Evolutionary conservation across 2,888 invertebrate species (phyloP).

Genomic region (Lasioglossum morio): DNA sequence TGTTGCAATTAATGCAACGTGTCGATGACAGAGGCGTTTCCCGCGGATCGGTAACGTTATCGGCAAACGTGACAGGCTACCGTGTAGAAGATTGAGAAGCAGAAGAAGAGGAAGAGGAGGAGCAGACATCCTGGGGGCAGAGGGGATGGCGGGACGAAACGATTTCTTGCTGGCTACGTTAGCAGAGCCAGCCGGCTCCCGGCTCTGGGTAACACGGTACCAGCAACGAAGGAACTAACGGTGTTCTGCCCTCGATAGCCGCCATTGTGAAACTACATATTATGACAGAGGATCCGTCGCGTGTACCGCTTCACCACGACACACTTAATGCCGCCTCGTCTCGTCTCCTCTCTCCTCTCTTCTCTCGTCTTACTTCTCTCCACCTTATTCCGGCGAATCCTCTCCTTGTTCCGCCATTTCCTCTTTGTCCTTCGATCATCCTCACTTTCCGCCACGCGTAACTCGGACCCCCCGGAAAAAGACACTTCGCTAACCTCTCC

Average conservation of each 20-base stretch:
- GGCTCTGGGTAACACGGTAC: conserved; percentile 79
- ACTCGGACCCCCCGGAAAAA: background rate
- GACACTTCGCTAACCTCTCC: background rate
- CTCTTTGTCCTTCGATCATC: background rate
- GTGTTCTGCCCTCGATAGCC: conserved; percentile 82
- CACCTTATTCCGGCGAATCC: conserved; percentile 56
- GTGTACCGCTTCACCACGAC: conserved; percentile 80
- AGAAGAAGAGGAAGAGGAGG: conserved; percentile 9
- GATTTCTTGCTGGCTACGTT: conserved; percentile 60
- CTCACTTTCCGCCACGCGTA: conserved; percentile 38
- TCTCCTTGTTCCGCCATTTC: conserved; percentile 20
- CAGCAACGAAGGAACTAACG: conserved; percentile 80
- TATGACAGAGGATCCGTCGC: conserved; percentile 81
- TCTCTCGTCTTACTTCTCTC: conserved; percentile 68
- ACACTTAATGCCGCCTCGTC: conserved; percentile 75
- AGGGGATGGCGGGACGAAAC: conserved; percentile 22
- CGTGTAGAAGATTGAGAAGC: conserved; percentile 3
- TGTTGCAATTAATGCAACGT: background rate
- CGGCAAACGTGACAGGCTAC: conserved; percentile 29
- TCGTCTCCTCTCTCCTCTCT: conserved; percentile 38
- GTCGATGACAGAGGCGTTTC: background rate
- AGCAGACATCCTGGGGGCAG: background rate
- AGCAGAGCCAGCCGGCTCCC: conserved; percentile 34
- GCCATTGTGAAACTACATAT: conserved; percentile 83
- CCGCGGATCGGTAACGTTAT: conserved; percentile 31